A percentile compares a stretch with the other conserved stretches of the same genome.
phyloP scores from a whole-genome alignment of 2,113 vertebrate species.

The Polypterus bichir region DNA sequence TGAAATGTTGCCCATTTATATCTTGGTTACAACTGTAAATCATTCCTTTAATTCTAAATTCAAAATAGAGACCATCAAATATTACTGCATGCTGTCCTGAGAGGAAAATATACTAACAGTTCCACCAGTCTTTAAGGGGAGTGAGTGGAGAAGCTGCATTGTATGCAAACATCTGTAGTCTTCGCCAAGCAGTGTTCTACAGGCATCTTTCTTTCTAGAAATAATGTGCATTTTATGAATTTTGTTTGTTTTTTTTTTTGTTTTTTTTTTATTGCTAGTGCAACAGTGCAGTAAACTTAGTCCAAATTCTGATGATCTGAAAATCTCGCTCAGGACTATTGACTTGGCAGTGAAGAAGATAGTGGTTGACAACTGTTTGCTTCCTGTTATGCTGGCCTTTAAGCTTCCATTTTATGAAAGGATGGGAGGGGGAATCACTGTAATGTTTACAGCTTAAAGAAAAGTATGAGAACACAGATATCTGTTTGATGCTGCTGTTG shows the following conservation, averaged over 20 bases:
- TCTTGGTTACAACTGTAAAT: slow-evolving; percentile 51
- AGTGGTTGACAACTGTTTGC: slow-evolving; percentile 33
- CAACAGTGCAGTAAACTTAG: slow-evolving; percentile 33
- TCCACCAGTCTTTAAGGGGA: too few species aligned
- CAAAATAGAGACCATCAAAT: slow-evolving; percentile 3
- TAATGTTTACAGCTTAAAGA: slow-evolving; percentile 68
- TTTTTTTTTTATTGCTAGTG: slow-evolving; percentile 27
- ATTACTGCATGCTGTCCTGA: slow-evolving; percentile 56
- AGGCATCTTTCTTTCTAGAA: neutral
- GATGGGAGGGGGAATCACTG: slow-evolving; percentile 29
- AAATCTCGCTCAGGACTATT: slow-evolving; percentile 31
- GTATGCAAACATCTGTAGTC: too few species aligned
- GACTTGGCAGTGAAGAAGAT: slow-evolving; percentile 35
- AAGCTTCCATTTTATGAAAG: slow-evolving; percentile 45
- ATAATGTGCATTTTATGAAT: slow-evolving; percentile 20
- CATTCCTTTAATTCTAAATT: slow-evolving; percentile 25
- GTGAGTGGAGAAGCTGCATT: too few species aligned
- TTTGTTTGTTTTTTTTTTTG: slow-evolving; percentile 38
- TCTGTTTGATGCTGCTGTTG: slow-evolving; percentile 42
- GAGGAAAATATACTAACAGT: slow-evolving; percentile 12
- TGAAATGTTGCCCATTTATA: slow-evolving; percentile 29
- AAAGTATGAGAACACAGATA: slow-evolving; percentile 20
- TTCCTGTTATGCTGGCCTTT: slow-evolving; percentile 32
- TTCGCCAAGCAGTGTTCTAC: too few species aligned
- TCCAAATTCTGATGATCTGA: too few species aligned